These are phyloP conservation scores for Andrena flavipes DNA, from an alignment of 2,888 invertebrate species.

Conservation along the genomic window DNA sequence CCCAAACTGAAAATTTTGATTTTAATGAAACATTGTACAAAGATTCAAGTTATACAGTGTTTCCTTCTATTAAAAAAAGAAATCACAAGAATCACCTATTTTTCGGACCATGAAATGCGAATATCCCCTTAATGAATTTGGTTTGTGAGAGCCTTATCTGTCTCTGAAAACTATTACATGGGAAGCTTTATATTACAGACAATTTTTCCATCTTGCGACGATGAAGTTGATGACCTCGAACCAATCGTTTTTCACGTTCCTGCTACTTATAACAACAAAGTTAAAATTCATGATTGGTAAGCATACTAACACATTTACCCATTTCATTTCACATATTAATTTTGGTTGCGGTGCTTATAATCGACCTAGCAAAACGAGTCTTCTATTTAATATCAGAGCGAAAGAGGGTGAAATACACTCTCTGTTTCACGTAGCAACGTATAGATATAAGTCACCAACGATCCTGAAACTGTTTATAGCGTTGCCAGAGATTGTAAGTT, in stretches of 20 bases:
- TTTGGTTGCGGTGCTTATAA: neutral
- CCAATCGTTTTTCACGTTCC: slow-evolving; percentile 61
- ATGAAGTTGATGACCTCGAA: slow-evolving; percentile 55
- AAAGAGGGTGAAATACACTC: neutral
- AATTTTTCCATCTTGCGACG: slow-evolving; percentile 59
- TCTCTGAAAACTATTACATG: neutral
- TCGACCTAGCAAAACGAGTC: neutral
- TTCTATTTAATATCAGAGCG: neutral
- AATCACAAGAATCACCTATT: too few species aligned
- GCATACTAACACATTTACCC: neutral
- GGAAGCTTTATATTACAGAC: slow-evolving; percentile 58
- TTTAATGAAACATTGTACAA: too few species aligned
- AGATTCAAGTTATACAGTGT: too few species aligned
- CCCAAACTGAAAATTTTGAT: too few species aligned
- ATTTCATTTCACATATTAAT: neutral
- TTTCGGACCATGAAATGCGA: too few species aligned
- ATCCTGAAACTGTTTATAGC: neutral
- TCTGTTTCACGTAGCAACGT: slow-evolving; percentile 36
- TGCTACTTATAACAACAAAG: slow-evolving; percentile 69
- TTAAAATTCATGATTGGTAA: slow-evolving; percentile 77
- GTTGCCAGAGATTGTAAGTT: neutral
- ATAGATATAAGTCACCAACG: neutral
- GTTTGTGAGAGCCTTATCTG: too few species aligned
- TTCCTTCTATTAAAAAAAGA: too few species aligned
- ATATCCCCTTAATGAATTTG: too few species aligned